Evolutionary conservation across 2,888 invertebrate genomes (phyloP), one percentile per base, ranked within the genome.

Genomic region (Standfussiana lucernea): DNA sequence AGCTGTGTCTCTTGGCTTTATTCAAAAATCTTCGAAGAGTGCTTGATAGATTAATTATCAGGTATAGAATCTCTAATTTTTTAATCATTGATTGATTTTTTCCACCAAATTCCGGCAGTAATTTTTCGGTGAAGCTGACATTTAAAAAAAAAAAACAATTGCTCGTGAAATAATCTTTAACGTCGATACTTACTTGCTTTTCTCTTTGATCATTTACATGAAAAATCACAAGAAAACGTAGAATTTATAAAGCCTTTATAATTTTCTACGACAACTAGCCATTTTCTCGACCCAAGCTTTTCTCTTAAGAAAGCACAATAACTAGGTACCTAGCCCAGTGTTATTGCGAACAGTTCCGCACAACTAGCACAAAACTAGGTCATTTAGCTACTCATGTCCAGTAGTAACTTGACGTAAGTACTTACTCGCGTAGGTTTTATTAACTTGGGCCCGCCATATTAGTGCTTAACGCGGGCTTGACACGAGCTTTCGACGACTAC

Each of bases 331-430:
- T 24, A 75, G 37, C 5, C 3, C 47, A 37, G 6, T 73, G 61
- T 71, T 72, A 64, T 68, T 73, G 77, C 64, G 35, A 47, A 45
- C 40, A 73, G 83, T 82, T 82, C 72, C 82, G 72, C 77, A 61
- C 83, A 82, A 68, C 68, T 62, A 70, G 28, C 35, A 82, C 45
- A 42, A 59, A 84, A 83, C 50, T 84, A 78, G 83, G 83, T 82
- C 83, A 83, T 65, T 71, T 72, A 65, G 72, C 53, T 28, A 80
- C 85, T 81, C 83, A 61, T 68, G 72, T 53, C 86, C 83, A 73
- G 42, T 82, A 61, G 71, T 82, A 81, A 82, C 76, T 81, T 85
- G 42, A 47, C 64, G 64, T 47, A 42, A n/a, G 62, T 61, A 70
- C 70, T 59, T 53, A 47, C 61, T 42, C 24, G 68, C 66, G 80